A percentile compares a stretch with the other conserved stretches of the same genome.
Evolutionary conservation across 2,797 vertebrate species (phyloP).

Genomic region (Anomalospiza imberbis): DNA sequence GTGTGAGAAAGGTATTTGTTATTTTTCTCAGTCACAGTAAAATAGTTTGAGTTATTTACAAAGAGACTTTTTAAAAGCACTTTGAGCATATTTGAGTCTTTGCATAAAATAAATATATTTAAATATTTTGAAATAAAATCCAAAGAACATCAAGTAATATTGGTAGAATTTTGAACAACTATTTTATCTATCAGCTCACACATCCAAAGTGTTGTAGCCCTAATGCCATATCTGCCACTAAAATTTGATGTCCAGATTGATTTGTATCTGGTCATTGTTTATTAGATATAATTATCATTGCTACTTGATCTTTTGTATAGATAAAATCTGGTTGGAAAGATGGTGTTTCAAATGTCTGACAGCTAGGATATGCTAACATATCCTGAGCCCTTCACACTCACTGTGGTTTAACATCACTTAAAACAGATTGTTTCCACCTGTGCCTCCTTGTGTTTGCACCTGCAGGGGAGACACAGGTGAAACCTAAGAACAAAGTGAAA

Average conservation of each 20-base stretch:
- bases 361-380: not conserved
- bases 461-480: not conserved
- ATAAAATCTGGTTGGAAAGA: not conserved
- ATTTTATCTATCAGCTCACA: not conserved
- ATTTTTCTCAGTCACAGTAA: not conserved
- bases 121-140: not conserved
- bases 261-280: not conserved
- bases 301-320: not conserved
- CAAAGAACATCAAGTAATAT: not conserved
- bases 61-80: not conserved
- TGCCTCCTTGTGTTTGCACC: not conserved
- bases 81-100: not conserved
- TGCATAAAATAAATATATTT: not conserved
- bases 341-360: not conserved
- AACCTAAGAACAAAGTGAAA: fast-evolving
- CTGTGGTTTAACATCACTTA: not conserved
- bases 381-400: too few relatives aligned
- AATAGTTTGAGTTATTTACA: not conserved
- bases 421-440: not conserved
- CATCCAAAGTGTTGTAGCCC: not conserved
- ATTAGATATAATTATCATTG: not conserved
- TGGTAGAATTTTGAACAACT: not conserved
- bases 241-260: not conserved
- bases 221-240: not conserved
- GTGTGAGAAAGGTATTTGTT: not conserved